Percentiles rank a stretch among this genome's conserved stretches.
Conservation (phyloP, 1,140 invertebrate genomes). For the Drosophila kanapiae region DNA sequence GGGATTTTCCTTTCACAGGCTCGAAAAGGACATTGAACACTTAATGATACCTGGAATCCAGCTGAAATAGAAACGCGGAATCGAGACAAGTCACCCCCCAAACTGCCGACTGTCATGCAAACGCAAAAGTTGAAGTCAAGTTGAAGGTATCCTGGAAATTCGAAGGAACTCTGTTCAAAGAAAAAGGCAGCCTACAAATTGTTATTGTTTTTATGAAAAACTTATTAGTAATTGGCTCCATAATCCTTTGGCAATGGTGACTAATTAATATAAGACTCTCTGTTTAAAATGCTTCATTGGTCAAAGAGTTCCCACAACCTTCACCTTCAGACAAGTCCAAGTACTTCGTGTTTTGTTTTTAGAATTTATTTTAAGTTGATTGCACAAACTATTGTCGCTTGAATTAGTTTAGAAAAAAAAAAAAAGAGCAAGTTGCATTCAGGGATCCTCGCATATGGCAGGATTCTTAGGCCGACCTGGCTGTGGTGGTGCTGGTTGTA, state of each 20-base stretch:
- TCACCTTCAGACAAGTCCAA: no score
- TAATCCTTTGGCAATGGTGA: no score
- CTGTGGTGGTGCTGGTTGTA: neutral
- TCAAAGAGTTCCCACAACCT: no score
- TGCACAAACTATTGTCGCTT: neutral
- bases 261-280: no score
- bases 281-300: no score
- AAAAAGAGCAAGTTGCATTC: neutral
- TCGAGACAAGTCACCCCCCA: neutral
- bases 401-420: constrained; percentile 9
- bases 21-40: constrained; percentile 29
- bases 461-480: neutral
- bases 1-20: constrained; percentile 13
- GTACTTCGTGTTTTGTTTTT: neutral
- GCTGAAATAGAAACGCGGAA: constrained; percentile 9
- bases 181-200: neutral
- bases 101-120: constrained; percentile 10
- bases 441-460: no score
- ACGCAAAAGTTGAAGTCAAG: neutral
- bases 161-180: neutral
- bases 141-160: neutral
- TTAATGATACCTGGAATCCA: constrained; percentile 35
- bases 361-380: neutral
- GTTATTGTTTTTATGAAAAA: neutral
- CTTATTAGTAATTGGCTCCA: no score